Percentiles rank a stretch among this genome's conserved stretches.
Evolutionary conservation across 1,140 invertebrate genomes (phyloP).

Genomic region (Melanaphis sacchari): DNA sequence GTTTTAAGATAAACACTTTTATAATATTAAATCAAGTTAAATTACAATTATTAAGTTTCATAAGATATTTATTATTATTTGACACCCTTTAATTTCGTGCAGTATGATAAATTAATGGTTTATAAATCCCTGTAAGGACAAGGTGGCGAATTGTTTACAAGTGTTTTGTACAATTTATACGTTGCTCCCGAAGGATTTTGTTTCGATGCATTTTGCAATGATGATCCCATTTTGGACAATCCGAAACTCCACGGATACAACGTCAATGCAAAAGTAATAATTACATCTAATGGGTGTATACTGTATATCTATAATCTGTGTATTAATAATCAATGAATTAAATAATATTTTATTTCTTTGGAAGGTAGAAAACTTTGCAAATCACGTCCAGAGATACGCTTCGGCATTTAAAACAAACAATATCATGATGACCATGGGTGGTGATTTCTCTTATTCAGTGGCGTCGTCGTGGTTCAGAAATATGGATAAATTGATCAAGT

Average conservation of each 20-base stretch:
- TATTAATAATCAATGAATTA: not conserved
- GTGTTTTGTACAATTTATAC: conserved; percentile 70
- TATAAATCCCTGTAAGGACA: conserved; percentile 63
- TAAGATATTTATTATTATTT: not conserved
- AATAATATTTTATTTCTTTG: conserved; percentile 57
- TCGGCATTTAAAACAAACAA: conserved; percentile 73
- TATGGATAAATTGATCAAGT: conserved; percentile 76
- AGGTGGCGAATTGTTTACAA: conserved; percentile 64
- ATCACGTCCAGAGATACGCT: conserved; percentile 66
- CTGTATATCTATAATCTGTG: too few relatives aligned
- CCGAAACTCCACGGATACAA: conserved; percentile 66
- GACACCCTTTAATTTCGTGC: not conserved
- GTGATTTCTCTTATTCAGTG: conserved; percentile 73
- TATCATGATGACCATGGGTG: conserved; percentile 74
- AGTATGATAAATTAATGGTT: conserved; percentile 53
- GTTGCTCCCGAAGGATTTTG: conserved; percentile 76
- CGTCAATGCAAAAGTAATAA: conserved; percentile 63
- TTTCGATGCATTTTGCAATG: conserved; percentile 76
- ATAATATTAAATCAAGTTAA: not conserved
- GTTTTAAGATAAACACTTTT: not conserved
- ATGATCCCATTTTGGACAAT: conserved; percentile 71
- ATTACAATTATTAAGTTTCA: not conserved
- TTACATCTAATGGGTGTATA: not conserved
- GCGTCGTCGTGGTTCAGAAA: conserved; percentile 73
- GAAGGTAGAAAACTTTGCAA: conserved; percentile 67